Conservation (phyloP, 2,113 vertebrate genomes). For the Pycnonotus jocosus region DNA sequence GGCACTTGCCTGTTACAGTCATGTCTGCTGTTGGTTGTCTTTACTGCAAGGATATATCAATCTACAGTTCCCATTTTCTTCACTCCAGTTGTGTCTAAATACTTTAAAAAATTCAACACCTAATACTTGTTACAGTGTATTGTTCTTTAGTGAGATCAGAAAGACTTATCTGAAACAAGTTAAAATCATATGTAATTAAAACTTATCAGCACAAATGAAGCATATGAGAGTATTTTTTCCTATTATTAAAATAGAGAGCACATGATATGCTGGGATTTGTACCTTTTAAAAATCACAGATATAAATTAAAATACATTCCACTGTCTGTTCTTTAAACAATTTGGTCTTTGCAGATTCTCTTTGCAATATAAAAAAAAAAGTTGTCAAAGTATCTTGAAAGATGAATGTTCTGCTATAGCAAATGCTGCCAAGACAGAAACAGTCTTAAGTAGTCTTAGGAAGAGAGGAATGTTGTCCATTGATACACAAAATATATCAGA, state of each 20-base stretch:
- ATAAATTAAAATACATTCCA: neutral
- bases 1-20: neutral
- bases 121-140: neutral
- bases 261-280: neutral
- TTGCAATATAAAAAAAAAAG: neutral
- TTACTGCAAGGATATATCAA: neutral
- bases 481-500: neutral
- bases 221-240: neutral
- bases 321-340: neutral
- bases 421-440: neutral
- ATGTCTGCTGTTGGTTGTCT: neutral
- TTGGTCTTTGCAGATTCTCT: neutral
- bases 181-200: neutral
- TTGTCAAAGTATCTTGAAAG: neutral
- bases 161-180: neutral
- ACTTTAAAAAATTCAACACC: neutral
- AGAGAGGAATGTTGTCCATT: neutral
- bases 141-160: neutral
- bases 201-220: neutral
- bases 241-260: neutral
- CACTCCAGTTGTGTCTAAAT: neutral
- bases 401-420: neutral
- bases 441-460: neutral
- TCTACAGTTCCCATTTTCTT: neutral
- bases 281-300: neutral